Evolutionary conservation across 2,888 invertebrate species (phyloP).

Genomic region (Meliscaeva auricollis): DNA sequence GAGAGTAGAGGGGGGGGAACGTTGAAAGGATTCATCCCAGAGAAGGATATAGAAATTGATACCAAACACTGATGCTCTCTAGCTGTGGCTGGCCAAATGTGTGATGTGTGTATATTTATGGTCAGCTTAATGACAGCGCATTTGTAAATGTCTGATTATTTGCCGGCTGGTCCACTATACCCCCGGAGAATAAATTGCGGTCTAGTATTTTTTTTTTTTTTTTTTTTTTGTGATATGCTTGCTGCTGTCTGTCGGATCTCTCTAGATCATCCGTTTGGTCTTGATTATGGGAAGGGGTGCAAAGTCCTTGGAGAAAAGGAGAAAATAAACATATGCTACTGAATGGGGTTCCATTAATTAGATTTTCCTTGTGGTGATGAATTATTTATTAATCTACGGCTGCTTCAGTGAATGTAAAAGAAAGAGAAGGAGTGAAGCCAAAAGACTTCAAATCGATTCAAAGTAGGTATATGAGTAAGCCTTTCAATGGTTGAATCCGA

Average conservation of each 20-base stretch:
- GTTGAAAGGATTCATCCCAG: conserved; percentile 32
- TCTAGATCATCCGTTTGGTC: conserved; percentile 39
- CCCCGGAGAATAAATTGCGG: conserved; percentile 52
- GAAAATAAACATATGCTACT: conserved; percentile 22
- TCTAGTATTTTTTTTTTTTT: conserved; percentile 1
- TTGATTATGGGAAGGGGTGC: conserved; percentile 21
- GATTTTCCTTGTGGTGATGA: conserved; percentile 39
- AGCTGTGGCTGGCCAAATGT: conserved; percentile 8
- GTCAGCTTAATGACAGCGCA: conserved; percentile 78
- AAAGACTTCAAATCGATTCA: too few relatives aligned
- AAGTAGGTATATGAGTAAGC: too few relatives aligned
- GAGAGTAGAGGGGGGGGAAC: not conserved
- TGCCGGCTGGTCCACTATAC: conserved; percentile 31
- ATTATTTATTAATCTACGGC: conserved; percentile 57
- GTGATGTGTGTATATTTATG: conserved; percentile 67
- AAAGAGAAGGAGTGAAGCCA: too few relatives aligned
- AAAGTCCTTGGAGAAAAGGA: conserved; percentile 37
- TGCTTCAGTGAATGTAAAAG: too few relatives aligned
- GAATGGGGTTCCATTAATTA: conserved; percentile 61
- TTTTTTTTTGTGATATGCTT: not conserved
- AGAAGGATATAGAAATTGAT: conserved; percentile 34
- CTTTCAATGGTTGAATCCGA: too few relatives aligned
- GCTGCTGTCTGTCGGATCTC: conserved; percentile 25
- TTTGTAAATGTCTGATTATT: conserved; percentile 79
- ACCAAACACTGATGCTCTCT: not conserved